Evolutionary conservation across 2,113 vertebrate genomes (phyloP).

Genomic region (Agapornis roseicollis): DNA sequence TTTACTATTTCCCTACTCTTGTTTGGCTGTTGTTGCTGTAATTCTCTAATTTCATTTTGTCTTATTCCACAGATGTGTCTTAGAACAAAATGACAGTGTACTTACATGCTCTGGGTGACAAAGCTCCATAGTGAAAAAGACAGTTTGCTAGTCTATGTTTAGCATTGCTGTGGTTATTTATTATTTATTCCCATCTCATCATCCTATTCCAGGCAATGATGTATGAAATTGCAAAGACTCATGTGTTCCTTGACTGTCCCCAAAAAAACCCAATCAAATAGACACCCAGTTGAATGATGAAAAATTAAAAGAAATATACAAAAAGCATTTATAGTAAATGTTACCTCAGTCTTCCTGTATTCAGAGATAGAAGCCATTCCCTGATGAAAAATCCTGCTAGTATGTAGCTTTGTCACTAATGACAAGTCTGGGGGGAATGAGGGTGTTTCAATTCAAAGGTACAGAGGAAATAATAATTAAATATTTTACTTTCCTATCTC

Average conservation of each 20-base stretch:
- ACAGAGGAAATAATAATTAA: not conserved
- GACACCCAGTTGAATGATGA: not conserved
- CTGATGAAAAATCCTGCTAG: not conserved
- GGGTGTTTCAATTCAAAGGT: not conserved
- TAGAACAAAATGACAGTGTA: not conserved
- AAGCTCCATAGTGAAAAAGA: not conserved
- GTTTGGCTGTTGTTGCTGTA: not conserved
- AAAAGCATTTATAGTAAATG: not conserved
- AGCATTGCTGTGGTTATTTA: not conserved
- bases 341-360: not conserved
- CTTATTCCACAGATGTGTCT: not conserved
- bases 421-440: not conserved
- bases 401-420: not conserved
- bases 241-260: not conserved
- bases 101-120: not conserved
- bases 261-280: not conserved
- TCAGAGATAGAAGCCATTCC: not conserved
- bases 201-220: slow-evolving; percentile 22
- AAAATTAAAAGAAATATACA: slow-evolving; percentile 26
- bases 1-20: not conserved
- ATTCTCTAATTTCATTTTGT: not conserved
- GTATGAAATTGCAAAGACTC: not conserved
- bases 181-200: slow-evolving; percentile 39
- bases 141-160: not conserved
- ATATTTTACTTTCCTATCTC: not conserved